phyloP scores from a whole-genome alignment of 2,797 vertebrate genomes.

The Gymnodraco acuticeps region DNA sequence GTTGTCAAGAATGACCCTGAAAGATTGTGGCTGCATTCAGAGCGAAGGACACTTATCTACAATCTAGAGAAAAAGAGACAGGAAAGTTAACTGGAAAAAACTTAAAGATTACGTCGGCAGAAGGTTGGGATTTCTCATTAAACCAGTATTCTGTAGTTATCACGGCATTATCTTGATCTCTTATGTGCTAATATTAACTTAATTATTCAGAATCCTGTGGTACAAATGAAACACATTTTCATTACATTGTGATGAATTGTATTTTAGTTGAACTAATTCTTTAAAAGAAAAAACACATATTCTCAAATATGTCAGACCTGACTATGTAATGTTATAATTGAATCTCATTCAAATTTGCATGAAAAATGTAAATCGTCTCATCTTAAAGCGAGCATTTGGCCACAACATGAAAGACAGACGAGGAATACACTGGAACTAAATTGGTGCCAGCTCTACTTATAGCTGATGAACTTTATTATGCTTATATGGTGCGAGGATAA shows the following conservation, averaged over 20 bases:
- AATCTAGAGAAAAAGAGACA: not conserved
- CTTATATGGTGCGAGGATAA: not conserved
- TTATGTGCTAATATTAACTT: not conserved
- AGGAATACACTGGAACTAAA: not conserved
- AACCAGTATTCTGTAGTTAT: not conserved
- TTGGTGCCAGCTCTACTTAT: not conserved
- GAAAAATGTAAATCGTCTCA: not conserved
- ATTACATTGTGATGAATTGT: not conserved
- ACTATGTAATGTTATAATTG: not conserved
- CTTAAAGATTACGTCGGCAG: no score
- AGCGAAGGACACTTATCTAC: not conserved
- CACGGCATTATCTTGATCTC: not conserved
- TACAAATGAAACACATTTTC: not conserved
- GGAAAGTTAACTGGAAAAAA: no score
- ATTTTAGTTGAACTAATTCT: not conserved
- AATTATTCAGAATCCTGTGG: not conserved
- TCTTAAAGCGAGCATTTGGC: slow-evolving; percentile 6
- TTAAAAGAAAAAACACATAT: not conserved
- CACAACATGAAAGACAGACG: not conserved
- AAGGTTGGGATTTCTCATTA: not conserved
- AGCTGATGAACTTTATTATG: not conserved
- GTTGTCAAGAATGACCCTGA: not conserved
- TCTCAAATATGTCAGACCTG: not conserved
- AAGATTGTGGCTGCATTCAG: not conserved
- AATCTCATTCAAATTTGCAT: not conserved